Base-by-base conservation (phyloP, 2,888 invertebrate species). In the Polydesmus complanatus region DNA sequence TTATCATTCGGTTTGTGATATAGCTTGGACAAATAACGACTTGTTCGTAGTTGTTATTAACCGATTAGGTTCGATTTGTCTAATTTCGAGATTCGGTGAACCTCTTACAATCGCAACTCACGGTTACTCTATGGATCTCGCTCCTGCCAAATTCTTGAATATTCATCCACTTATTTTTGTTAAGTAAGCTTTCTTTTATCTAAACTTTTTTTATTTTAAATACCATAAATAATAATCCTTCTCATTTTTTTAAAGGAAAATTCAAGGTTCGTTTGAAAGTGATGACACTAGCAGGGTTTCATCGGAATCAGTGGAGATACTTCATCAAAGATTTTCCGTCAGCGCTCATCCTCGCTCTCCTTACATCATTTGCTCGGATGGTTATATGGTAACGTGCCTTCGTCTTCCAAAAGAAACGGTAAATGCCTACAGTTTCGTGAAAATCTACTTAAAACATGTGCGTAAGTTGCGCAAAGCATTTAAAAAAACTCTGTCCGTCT, bases 311-410 rank as follows among this genome's bases (percentile, higher is more conserved):
- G 26, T 3, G 8, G 54, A 59, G 27, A 8, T 59, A n/a, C 50
- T 59, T 21, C 25, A 59, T 8, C 59, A 59, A 27, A 23, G 53
- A 11, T 59, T 54, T 21, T 54, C 53, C 21, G 37, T 59, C 27
- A 23, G 54, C 21, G 53, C 51, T 54, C 59, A 59, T 54, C 59
- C 59, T 54, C 8, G 54, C 25, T 5, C 26, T n/a, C 54, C 59
- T 21, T 3, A 2, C 19, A 54, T 59, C 21, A 5, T 59, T n/a
- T 59, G 59, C 27, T 59, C 59, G 3, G 59, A 59, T 59, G 59
- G 59, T 27, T 59, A 59, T 25, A 54, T 59, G 54, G 53, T 59
- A 3, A 59, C 59, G n/a, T 59, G 54, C 27, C 21, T 59, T 54
- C 27, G 37, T n/a, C 14, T 59, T n/a, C 59, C 59, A 18, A 19